phyloP scores from a whole-genome alignment of 35 echinoderm and acorn worm genomes.

The Ophiothrix spiculata region DNA sequence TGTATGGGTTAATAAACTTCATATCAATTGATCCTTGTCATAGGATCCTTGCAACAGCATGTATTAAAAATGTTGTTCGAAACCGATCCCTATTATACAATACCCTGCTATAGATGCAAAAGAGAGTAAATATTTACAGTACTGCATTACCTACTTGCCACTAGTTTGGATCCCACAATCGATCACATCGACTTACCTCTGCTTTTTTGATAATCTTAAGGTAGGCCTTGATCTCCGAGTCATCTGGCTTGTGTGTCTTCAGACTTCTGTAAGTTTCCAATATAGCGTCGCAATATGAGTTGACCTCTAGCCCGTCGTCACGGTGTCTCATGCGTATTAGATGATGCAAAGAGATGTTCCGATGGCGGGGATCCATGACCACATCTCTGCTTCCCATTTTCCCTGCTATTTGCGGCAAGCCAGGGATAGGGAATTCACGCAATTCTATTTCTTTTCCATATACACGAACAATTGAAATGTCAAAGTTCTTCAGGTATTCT shows the following conservation, averaged over 20 bases:
- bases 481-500: slow-evolving; percentile 67
- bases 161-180: no score
- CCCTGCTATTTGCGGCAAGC: background rate
- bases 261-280: slow-evolving; percentile 5
- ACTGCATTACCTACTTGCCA: no score
- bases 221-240: background rate
- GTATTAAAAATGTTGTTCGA: no score
- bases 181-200: no score
- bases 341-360: slow-evolving; percentile 41
- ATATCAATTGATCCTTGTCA: no score
- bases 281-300: slow-evolving; percentile 26
- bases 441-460: slow-evolving; percentile 69
- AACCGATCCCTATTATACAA: no score
- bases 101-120: no score
- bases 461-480: slow-evolving; percentile 58
- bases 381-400: slow-evolving; percentile 33
- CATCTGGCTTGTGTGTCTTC: background rate
- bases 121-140: no score
- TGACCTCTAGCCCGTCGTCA: background rate
- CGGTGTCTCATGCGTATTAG: slow-evolving; percentile 18
- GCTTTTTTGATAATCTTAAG: background rate
- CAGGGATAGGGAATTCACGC: slow-evolving; percentile 50
- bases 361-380: slow-evolving; percentile 23
- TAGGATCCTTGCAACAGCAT: no score
- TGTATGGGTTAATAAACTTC: no score